Conservation (phyloP, 2,888 invertebrate genomes). For the Erebia aethiops region DNA sequence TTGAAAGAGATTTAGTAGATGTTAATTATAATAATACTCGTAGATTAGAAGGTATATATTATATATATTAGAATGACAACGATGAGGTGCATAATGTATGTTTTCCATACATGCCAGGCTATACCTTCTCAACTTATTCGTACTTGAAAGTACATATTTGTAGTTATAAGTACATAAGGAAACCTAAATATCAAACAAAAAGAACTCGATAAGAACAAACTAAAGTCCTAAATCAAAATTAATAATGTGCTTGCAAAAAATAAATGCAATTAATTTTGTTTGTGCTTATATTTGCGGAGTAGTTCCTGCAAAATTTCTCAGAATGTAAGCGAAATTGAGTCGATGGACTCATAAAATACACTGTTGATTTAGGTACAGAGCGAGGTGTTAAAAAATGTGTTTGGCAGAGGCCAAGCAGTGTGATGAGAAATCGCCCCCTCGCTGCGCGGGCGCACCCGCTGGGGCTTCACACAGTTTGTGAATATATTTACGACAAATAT, state of each 20-base stretch:
- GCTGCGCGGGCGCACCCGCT: constrained; percentile 76
- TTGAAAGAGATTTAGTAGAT: too few species aligned
- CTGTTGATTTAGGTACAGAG: constrained; percentile 71
- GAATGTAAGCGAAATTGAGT: constrained; percentile 45
- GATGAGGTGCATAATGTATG: too few species aligned
- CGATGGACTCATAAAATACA: constrained; percentile 71
- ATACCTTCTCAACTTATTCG: too few species aligned
- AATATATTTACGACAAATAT: constrained; percentile 79
- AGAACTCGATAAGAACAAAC: neutral
- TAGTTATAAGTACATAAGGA: neutral
- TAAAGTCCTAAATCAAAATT: constrained; percentile 16
- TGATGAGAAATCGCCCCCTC: constrained; percentile 80
- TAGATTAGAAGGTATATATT: too few species aligned
- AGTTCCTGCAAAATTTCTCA: constrained; percentile 29
- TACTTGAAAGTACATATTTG: too few species aligned
- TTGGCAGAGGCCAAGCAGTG: constrained; percentile 72
- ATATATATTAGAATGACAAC: too few species aligned
- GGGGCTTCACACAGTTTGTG: constrained; percentile 74
- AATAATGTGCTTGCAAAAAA: constrained; percentile 17
- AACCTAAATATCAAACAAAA: neutral
- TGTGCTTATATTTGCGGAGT: constrained; percentile 22
- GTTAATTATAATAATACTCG: too few species aligned
- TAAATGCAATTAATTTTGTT: constrained; percentile 20
- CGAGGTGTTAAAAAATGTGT: constrained; percentile 81
- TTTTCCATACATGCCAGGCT: too few species aligned